These are phyloP conservation scores for Channa maculata DNA, from an alignment of 2,113 vertebrate species.

Conservation along the genomic window DNA sequence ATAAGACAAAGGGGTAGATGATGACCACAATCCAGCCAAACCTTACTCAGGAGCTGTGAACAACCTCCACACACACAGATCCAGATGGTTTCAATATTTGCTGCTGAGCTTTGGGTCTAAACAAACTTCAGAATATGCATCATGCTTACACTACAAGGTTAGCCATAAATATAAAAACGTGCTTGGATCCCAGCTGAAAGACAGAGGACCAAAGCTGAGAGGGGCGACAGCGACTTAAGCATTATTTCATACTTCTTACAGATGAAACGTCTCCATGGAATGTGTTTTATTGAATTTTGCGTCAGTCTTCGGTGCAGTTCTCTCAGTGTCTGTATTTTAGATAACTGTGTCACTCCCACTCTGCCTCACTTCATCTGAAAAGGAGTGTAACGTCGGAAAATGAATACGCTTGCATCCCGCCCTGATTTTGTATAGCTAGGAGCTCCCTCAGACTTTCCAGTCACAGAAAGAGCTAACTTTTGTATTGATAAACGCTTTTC, in stretches of 20 bases:
- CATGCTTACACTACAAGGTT: neutral
- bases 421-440: slow-evolving; percentile 39
- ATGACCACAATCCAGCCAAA: neutral
- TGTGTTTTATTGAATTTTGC: slow-evolving; percentile 45
- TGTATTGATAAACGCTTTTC: slow-evolving; percentile 65
- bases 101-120: slow-evolving; percentile 11
- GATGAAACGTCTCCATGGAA: slow-evolving; percentile 41
- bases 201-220: slow-evolving; percentile 8
- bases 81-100: slow-evolving; percentile 29
- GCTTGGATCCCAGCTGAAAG: slow-evolving; percentile 12
- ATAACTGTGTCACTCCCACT: slow-evolving; percentile 67
- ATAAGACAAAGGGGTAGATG: neutral
- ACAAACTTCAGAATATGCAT: slow-evolving; percentile 26
- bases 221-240: slow-evolving; percentile 27
- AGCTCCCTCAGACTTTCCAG: slow-evolving; percentile 60
- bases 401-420: slow-evolving; percentile 58
- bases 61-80: neutral
- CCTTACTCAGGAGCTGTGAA: neutral
- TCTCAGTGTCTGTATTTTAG: slow-evolving; percentile 68
- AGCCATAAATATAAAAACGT: slow-evolving; percentile 35
- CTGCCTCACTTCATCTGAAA: slow-evolving; percentile 76
- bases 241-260: slow-evolving; percentile 23
- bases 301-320: slow-evolving; percentile 43
- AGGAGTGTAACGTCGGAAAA: slow-evolving; percentile 62
- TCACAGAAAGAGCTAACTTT: slow-evolving; percentile 38